These are phyloP conservation scores for Propithecus deckenii DNA, from an alignment of 2,797 vertebrate genomes.

Conservation along the genomic window DNA sequence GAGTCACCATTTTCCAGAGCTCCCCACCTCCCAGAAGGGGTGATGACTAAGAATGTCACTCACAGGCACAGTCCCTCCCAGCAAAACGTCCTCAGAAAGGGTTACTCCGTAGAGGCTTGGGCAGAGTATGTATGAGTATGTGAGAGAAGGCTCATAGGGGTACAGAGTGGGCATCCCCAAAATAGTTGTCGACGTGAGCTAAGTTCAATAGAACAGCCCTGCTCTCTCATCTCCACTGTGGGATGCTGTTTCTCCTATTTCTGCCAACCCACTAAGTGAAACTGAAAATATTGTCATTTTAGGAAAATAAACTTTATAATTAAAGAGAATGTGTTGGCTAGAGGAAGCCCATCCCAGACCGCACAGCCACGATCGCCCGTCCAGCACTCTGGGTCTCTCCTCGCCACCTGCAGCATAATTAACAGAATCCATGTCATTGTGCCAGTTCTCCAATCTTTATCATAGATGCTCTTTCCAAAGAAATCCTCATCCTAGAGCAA, in stretches of 20 bases:
- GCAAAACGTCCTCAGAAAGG: not conserved
- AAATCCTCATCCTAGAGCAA: not conserved
- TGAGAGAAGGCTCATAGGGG: not conserved
- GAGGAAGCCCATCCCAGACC: constrained; percentile 47
- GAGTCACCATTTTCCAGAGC: not conserved
- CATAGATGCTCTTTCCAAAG: not conserved
- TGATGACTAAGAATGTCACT: not conserved
- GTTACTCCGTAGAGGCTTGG: not conserved
- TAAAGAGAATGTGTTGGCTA: constrained; percentile 51
- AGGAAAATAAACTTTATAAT: constrained; percentile 63
- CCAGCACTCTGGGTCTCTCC: not conserved
- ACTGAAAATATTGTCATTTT: constrained; percentile 70
- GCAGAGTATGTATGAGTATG: not conserved
- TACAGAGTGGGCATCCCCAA: not conserved
- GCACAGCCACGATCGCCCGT: constrained; percentile 3
- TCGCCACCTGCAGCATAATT: not conserved
- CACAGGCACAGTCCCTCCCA: not conserved
- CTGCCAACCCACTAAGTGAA: constrained; percentile 61
- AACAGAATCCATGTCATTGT: not conserved
- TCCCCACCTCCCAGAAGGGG: not conserved
- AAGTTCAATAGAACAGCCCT: not conserved
- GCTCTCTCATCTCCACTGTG: not conserved
- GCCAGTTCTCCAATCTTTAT: not conserved
- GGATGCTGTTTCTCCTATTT: constrained; percentile 41
- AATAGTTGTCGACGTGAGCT: not conserved